Evolutionary conservation across 1,140 invertebrate genomes (phyloP).

Genomic region (Anagrus nilaparvatae): DNA sequence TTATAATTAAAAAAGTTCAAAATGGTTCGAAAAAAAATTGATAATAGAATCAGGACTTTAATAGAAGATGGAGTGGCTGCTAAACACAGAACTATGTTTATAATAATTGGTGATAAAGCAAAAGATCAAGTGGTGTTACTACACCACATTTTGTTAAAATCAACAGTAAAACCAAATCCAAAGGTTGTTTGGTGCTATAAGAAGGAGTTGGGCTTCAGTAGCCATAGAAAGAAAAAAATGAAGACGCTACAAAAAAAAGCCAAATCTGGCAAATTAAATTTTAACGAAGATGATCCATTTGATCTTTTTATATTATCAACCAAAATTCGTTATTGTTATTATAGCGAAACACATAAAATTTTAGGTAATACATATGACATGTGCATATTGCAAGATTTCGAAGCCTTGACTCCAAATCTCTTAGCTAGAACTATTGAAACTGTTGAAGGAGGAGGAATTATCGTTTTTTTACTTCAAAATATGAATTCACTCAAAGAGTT

Average conservation of each 20-base stretch:
- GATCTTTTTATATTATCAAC: constrained; percentile 94
- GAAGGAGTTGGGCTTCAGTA: constrained; percentile 90
- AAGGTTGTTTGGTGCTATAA: constrained; percentile 98
- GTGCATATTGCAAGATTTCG: constrained; percentile 95
- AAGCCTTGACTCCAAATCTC: constrained; percentile 97
- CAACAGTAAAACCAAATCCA: constrained; percentile 82
- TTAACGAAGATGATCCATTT: constrained; percentile 95
- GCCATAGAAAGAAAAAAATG: constrained; percentile 89
- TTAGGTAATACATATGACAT: constrained; percentile 96
- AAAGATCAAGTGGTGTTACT: constrained; percentile 93
- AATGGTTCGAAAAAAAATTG: constrained; percentile 91
- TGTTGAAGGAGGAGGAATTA: constrained; percentile 93
- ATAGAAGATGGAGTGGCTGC: constrained; percentile 93
- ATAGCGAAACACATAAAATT: constrained; percentile 95
- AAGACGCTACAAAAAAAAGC: constrained; percentile 81
- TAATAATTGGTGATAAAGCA: constrained; percentile 92
- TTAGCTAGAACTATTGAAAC: constrained; percentile 97
- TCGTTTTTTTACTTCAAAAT: constrained; percentile 79
- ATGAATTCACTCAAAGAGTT: constrained; percentile 87
- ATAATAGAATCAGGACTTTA: constrained; percentile 87
- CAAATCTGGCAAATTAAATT: constrained; percentile 75
- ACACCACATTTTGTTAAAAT: constrained; percentile 95
- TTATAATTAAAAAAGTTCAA: too few relatives aligned
- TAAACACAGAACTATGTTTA: constrained; percentile 87
- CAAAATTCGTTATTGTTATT: constrained; percentile 95